Evolutionary conservation across 2,797 vertebrate genomes (phyloP).

Genomic region (Pelobates cultripes): DNA sequence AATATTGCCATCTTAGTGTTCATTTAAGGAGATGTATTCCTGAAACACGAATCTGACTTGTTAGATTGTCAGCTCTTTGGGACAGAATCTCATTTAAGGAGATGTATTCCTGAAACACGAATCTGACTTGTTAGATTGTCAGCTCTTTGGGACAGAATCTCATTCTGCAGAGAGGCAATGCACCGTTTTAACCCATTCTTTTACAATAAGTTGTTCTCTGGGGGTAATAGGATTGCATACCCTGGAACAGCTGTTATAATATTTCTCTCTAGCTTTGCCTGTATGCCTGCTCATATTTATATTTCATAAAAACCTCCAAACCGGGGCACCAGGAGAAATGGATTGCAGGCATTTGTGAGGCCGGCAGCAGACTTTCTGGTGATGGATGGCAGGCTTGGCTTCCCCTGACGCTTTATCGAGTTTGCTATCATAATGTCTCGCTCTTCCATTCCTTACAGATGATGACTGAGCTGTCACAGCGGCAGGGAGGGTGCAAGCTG

Average conservation of each 20-base stretch:
- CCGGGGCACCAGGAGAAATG: constrained; percentile 71
- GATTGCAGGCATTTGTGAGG: constrained; percentile 98
- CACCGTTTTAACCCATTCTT: background rate
- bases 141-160: background rate
- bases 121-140: constrained; percentile 12
- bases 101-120: too few relatives aligned
- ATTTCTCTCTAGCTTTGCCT: background rate
- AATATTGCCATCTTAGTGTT: too few relatives aligned
- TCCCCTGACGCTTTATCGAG: constrained; percentile 98
- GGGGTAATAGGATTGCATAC: too few relatives aligned
- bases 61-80: constrained; percentile 21
- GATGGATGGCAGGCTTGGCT: constrained; percentile 91
- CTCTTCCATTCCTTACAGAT: constrained; percentile 88
- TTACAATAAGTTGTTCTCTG: background rate
- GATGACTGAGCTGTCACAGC: constrained; percentile 84
- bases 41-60: too few relatives aligned
- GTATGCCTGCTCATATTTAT: constrained; percentile 64
- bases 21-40: too few relatives aligned
- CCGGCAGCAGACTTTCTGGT: constrained; percentile 93
- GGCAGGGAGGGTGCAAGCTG: constrained; percentile 67
- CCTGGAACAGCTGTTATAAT: too few relatives aligned
- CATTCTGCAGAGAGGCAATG: too few relatives aligned
- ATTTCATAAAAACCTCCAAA: constrained; percentile 76
- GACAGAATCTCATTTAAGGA: too few relatives aligned
- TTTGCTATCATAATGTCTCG: constrained; percentile 98